Evolutionary conservation across 2,797 vertebrate genomes (phyloP), one percentile per base, ranked within the genome.

Genomic region (Coregonus suidteri): DNA sequence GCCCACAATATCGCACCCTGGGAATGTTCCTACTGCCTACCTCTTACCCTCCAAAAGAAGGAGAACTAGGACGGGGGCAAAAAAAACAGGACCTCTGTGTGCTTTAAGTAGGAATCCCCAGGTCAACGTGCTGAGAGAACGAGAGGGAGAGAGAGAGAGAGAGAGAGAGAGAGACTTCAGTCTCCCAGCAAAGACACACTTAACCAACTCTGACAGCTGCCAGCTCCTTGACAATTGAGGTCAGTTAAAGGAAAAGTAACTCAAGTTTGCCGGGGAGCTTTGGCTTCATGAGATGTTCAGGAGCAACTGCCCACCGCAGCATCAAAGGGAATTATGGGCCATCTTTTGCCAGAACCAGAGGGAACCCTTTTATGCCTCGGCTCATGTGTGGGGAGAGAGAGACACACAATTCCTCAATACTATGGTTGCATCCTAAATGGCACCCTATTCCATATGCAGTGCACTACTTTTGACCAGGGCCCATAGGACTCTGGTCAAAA

Each of bases 191-290:
- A 91, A 93, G 91, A 89, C 87, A 67, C 85, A 91, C 90, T 91
- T 93, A 94, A 95, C 90, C 86, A 89, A 90, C 85, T 91, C 90
- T 92, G 93, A 95, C 94, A 94, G 94, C 92, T 91, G 92, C 93
- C 93, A 92, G 91, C 89, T 93, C 91, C 88, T 91, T 87, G 89
- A 90, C 93, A 94, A 94, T 92, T 92, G 93, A 92, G 94, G 93
- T 94, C 92, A 94, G 93, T 94, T 93, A 92, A 93, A 93, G 91
- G 93, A 94, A 95, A 94, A 94, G 94, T 93, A 93, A 93, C 91
- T 94, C 90, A 94, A 92, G 93, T 94, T 94, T 94, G 92, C 91
- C 84, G 86, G 90, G 70, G 54, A 85, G 94, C 93, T 94, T 94
- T 93, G 88, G 90, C 89, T 88, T 88, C 88, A 86, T 56, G 91